Evolutionary conservation across 92 coral and sea anemone species (phyloP), one percentile per base, ranked within the genome.

Genomic region (Actinostola sp.): DNA sequence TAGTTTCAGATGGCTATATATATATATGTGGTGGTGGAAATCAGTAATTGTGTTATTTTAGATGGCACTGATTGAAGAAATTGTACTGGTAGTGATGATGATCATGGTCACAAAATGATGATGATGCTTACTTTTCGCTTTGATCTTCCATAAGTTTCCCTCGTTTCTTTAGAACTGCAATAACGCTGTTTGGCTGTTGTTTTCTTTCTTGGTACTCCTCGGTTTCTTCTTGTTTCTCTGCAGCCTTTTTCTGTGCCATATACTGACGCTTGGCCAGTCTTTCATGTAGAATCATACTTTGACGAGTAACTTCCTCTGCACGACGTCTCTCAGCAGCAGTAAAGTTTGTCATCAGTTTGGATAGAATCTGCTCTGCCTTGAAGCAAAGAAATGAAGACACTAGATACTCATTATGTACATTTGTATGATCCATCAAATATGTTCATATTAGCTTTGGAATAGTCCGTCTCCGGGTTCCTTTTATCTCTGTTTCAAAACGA

Each of bases 181-280:
- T 57, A 58, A 86, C 73, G 49, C 92, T 89, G 21, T 72, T 58
- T 16, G 96, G 92, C 44, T 85, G 85, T 58, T 79, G 83, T 41
- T 64, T 69, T 61, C 91, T 57, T 14, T 75, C 82, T 45, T 88
- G 94, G 64, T 78, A 82, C 38, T 80, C 94, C 16, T 91, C 98
- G 61, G 73, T 88, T 64, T 93, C 98, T 96, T 92, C 88, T 31
- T 89, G 86, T 35, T 92, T 95, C 45, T 88, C 89, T 24, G 79
- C 73, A 23, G 77, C 92, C 33, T 90, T 82, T 51, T 83, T 85
- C 70, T 92, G 91, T 10, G 88, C 96, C 75, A 88, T 49, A 12
- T 93, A 90, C 71, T 95, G 97, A 53, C 99, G 73, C 49, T 85
- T 77, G 3, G 97, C 89, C 44, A 95, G 92, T 53, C 91, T 86